phyloP scores from a whole-genome alignment of 64 coral and sea anemone genomes.

The Catalaphyllia jardinei region DNA sequence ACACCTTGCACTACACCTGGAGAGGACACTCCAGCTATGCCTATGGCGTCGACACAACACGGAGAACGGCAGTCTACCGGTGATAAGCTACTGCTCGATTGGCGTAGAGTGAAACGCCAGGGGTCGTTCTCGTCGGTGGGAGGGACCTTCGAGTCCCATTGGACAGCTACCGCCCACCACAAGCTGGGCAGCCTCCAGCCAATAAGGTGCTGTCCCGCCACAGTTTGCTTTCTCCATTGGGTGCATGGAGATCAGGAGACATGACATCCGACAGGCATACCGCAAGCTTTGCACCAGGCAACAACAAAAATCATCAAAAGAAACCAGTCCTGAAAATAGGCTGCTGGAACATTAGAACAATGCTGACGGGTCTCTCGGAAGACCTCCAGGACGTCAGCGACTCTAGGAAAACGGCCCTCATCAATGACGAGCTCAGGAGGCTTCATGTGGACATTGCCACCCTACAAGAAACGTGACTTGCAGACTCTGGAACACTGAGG shows the following conservation, averaged over 20 bases:
- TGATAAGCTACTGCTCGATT: neutral
- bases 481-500: slow-evolving; percentile 15
- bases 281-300: slow-evolving; percentile 14
- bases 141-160: neutral
- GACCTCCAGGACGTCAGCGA: slow-evolving; percentile 33
- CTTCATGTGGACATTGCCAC: slow-evolving; percentile 43
- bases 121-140: neutral
- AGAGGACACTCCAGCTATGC: too few species aligned
- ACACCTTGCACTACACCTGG: too few species aligned
- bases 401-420: slow-evolving; percentile 55
- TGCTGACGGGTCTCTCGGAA: slow-evolving; percentile 24
- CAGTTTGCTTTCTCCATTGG: slow-evolving; percentile 15
- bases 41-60: too few species aligned
- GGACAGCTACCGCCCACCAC: slow-evolving; percentile 44
- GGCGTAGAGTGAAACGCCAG: neutral
- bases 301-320: neutral
- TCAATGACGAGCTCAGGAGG: slow-evolving; percentile 44
- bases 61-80: too few species aligned
- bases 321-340: slow-evolving; percentile 50
- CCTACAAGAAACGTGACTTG: slow-evolving; percentile 37
- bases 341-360: slow-evolving; percentile 44
- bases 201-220: slow-evolving; percentile 32
- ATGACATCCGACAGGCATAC: neutral
- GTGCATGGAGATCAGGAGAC: slow-evolving; percentile 15
- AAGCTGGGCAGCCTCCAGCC: slow-evolving; percentile 55